A percentile compares a stretch with the other conserved stretches of the same genome.
These are phyloP conservation scores for Monomorium pharaonis DNA, from an alignment of 1,140 invertebrate genomes.

Conservation along the genomic window DNA sequence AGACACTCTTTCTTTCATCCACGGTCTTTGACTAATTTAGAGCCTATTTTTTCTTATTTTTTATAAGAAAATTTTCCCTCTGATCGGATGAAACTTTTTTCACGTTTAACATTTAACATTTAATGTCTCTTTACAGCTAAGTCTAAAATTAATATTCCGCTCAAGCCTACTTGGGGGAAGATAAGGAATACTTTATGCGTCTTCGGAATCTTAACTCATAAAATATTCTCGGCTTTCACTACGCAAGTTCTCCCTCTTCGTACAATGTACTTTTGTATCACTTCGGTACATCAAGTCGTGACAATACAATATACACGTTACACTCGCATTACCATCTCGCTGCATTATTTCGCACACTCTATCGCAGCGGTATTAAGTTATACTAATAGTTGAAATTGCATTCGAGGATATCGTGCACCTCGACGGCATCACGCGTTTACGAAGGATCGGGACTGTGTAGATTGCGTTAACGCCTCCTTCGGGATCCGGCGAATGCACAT, in stretches of 20 bases:
- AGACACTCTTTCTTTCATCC: neutral
- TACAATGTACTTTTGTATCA: neutral
- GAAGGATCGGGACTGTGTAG: conserved; percentile 20
- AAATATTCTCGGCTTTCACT: neutral
- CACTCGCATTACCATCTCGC: neutral
- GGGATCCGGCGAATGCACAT: conserved; percentile 46
- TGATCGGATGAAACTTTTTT: neutral
- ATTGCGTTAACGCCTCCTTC: conserved; percentile 45
- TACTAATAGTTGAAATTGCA: conserved; percentile 60
- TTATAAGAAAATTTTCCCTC: neutral
- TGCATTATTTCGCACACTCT: conserved; percentile 13
- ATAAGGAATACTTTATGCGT: neutral
- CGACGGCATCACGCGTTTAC: neutral
- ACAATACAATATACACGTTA: neutral
- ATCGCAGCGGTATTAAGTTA: conserved; percentile 40
- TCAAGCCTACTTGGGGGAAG: neutral
- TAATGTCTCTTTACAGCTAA: neutral
- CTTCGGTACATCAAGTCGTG: neutral
- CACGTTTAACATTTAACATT: neutral
- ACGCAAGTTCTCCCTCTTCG: neutral
- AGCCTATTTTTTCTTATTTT: neutral
- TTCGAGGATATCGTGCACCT: conserved; percentile 39
- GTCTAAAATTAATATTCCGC: neutral
- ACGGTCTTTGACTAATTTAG: conserved; percentile 11
- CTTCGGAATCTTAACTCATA: neutral